Percentiles rank a stretch among this genome's conserved stretches.
Conservation (phyloP, 2,113 vertebrate species). For the Eretmochelys imbricata region DNA sequence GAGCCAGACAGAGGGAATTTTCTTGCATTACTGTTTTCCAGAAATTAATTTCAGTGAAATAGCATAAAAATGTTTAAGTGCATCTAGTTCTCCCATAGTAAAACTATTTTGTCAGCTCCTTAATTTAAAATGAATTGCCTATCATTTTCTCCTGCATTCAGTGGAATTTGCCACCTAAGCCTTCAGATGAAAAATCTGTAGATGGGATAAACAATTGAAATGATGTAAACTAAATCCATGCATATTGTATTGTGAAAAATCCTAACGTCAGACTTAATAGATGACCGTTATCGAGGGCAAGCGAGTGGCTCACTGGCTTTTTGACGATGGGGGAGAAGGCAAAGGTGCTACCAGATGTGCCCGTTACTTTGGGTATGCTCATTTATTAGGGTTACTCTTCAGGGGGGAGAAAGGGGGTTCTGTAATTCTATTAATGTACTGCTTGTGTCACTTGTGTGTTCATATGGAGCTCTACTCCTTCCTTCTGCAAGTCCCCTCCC, state of each 20-base stretch:
- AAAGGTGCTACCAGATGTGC: too few relatives aligned
- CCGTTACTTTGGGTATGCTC: too few relatives aligned
- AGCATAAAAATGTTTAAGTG: background rate
- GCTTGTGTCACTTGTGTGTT: too few relatives aligned
- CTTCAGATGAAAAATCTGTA: conserved; percentile 4
- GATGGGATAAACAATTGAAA: background rate
- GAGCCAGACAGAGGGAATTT: background rate
- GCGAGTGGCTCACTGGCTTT: background rate
- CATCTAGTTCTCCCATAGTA: background rate
- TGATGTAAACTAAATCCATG: background rate
- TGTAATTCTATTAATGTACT: too few relatives aligned
- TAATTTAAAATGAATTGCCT: background rate
- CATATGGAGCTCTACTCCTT: too few relatives aligned
- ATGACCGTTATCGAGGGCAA: background rate
- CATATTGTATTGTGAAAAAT: background rate
- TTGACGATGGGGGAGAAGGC: background rate
- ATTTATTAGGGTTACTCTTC: too few relatives aligned
- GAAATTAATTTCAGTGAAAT: background rate
- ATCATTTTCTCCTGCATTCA: background rate
- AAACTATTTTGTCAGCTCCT: background rate
- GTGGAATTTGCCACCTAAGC: background rate
- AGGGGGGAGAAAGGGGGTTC: too few relatives aligned
- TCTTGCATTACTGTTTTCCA: background rate
- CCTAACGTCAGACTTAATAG: background rate
- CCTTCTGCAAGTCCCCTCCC: too few relatives aligned